Base-by-base conservation (phyloP, 2,113 vertebrate genomes). In the Paratilapia polleni region DNA sequence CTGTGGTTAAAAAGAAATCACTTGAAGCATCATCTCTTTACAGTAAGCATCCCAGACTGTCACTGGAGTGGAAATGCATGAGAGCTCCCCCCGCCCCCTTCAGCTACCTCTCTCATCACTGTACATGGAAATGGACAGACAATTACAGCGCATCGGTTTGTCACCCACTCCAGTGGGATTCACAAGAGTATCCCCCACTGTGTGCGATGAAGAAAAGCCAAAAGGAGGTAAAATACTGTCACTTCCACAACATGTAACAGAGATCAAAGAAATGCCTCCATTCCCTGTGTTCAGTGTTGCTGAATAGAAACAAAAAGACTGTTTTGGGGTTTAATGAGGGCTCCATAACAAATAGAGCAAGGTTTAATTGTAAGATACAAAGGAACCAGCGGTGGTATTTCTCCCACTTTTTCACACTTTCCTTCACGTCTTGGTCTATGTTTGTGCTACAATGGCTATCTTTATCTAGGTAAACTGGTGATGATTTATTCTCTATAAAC, bases 311-410 rank as follows among this genome's bases (percentile, higher is more conserved):
- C 34, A 68, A 43, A 59, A 60, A 43, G 34, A 70, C 20, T 3
- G 26, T 84, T 80, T 56, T 28, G 22, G 34, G 61, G 80, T 82
- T 85, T 86, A 90, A 84, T 82, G n/a, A 76, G 77, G 66, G n/a
- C 57, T 88, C 38, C 8, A 6, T 63, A 57, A 82, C 84, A 92
- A 91, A 90, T 82, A 74, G 88, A 81, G 89, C 83, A 8, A 57
- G 90, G 60, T 81, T 88, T 84, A 82, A 91, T 89, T 80, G 76
- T 66, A 83, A 41, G 52, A 77, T 57, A 81, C 83, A 88, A 85
- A 80, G 22, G 1, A 82, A 78, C 57, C 80, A 59, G 80, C 60
- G 20, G 68, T 57, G 64, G 62, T 77, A 52, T 87, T 8, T 38
- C 66, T 86, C 77, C 87, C 84, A 52, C 75, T 56, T 20, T n/a